Evolutionary conservation across 2,888 invertebrate genomes (phyloP).

Genomic region (Acronicta psi): DNA sequence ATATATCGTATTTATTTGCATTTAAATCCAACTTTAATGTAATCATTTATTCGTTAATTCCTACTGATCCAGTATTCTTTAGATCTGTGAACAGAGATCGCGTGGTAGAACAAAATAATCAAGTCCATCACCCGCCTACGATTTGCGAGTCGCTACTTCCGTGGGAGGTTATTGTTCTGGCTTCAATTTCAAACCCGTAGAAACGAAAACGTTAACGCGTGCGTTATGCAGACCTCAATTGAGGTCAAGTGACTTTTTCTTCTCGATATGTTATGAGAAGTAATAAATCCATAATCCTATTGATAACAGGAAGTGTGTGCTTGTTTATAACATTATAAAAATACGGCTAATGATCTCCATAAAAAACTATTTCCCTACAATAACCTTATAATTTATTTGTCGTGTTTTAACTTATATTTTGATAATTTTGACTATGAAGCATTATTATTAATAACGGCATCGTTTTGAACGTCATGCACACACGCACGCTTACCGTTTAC

Average conservation of each 20-base stretch:
- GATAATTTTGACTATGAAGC: constrained; percentile 16
- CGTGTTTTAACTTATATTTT: too few relatives aligned
- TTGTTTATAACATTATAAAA: neutral
- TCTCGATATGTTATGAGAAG: constrained; percentile 25
- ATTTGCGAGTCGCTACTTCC: constrained; percentile 50
- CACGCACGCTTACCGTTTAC: too few relatives aligned
- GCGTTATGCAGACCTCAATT: constrained; percentile 44
- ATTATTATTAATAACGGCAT: constrained; percentile 31
- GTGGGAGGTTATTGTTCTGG: constrained; percentile 70
- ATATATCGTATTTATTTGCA: neutral
- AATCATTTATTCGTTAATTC: constrained; percentile 7
- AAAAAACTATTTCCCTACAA: neutral
- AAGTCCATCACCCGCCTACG: constrained; percentile 56
- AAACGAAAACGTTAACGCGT: constrained; percentile 45
- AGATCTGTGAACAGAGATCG: constrained; percentile 44
- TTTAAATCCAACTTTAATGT: neutral
- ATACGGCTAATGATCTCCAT: neutral
- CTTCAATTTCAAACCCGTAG: constrained; percentile 62
- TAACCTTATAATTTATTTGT: too few relatives aligned
- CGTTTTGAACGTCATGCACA: constrained; percentile 18
- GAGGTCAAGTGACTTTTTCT: constrained; percentile 47
- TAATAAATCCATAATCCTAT: constrained; percentile 10
- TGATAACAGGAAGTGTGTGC: neutral
- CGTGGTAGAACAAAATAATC: constrained; percentile 31
- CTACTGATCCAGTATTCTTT: constrained; percentile 27